phyloP scores from a whole-genome alignment of 2,888 invertebrate genomes.

The Blomia tropicalis region DNA sequence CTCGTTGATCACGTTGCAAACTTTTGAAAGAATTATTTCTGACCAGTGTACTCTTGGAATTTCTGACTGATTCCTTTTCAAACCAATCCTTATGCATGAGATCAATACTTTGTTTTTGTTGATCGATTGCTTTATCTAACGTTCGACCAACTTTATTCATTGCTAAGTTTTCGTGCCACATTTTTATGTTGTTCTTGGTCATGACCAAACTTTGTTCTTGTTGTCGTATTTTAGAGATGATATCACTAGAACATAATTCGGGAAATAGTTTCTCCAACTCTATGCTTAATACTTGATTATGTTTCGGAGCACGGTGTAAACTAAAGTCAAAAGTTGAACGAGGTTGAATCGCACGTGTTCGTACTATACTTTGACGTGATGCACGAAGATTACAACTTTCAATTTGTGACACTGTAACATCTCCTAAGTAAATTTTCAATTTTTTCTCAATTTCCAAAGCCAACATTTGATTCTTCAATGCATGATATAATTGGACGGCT shows the following conservation, averaged over 20 bases:
- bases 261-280: background rate
- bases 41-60: background rate
- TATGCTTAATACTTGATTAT: background rate
- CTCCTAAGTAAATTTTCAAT: slow-evolving; percentile 8
- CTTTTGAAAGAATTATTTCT: background rate
- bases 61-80: background rate
- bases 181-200: background rate
- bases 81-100: background rate
- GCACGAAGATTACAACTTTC: background rate
- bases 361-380: slow-evolving; percentile 8
- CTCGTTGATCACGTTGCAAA: background rate
- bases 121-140: background rate
- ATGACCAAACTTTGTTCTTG: background rate
- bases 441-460: slow-evolving; percentile 14
- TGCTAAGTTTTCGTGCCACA: background rate
- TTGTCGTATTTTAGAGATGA: background rate
- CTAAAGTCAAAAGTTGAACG: background rate
- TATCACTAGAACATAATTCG: background rate
- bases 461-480: slow-evolving; percentile 3
- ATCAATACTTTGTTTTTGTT: background rate
- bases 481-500: background rate
- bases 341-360: slow-evolving; percentile 8
- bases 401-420: background rate
- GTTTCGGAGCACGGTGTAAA: background rate
- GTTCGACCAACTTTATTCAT: background rate